These are phyloP conservation scores for Caloenas nicobarica DNA, from an alignment of 2,113 vertebrate genomes.

Conservation along the genomic window DNA sequence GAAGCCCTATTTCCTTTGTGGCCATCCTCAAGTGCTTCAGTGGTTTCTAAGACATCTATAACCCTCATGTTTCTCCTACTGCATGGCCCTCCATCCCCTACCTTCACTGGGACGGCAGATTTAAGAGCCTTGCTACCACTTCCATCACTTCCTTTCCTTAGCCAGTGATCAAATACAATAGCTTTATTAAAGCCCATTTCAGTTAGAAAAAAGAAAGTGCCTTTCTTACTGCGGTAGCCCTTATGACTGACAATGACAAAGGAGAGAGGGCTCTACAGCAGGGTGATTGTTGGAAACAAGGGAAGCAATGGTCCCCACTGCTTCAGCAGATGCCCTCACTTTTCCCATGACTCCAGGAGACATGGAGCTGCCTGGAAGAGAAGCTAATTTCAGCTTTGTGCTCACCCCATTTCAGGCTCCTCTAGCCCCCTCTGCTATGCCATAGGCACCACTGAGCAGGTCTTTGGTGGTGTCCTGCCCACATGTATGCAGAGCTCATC, in stretches of 20 bases:
- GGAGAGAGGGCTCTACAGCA: background rate
- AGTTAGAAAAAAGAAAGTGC: conserved; percentile 42
- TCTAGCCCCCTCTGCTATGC: background rate
- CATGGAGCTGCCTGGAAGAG: background rate
- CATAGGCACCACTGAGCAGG: background rate
- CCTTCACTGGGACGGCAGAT: no score
- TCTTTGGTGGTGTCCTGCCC: background rate
- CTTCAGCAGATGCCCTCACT: background rate
- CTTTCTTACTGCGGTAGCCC: conserved; percentile 24
- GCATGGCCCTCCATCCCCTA: no score
- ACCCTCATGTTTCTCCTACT: no score
- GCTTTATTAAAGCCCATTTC: conserved; percentile 75
- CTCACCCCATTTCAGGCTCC: background rate
- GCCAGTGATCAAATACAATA: conserved; percentile 77
- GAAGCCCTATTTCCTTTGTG: no score
- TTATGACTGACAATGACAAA: conserved; percentile 24
- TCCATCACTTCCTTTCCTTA: conserved; percentile 45
- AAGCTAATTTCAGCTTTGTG: background rate
- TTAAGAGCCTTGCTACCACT: no score
- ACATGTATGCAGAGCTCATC: background rate
- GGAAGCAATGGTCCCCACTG: background rate
- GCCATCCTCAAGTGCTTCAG: no score
- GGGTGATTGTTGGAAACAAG: background rate
- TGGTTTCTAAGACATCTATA: no score
- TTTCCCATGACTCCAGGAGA: background rate